Percentiles rank a stretch among this genome's conserved stretches.
phyloP scores from a whole-genome alignment of 2,888 invertebrate genomes.

The Tenthredo notha region DNA sequence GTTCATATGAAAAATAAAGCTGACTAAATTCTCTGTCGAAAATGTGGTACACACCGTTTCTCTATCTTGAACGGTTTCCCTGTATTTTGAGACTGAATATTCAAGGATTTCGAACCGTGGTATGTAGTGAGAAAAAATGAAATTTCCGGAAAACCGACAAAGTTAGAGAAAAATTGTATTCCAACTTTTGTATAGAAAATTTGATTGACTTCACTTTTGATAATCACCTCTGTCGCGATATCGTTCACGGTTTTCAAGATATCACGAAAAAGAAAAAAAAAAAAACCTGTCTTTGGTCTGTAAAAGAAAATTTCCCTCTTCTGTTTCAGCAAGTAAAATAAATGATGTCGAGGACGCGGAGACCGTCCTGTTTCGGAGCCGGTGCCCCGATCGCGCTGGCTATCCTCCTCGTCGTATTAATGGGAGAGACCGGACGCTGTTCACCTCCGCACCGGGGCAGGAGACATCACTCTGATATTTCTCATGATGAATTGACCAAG shows the following conservation, averaged over 20 bases:
- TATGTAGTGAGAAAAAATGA: neutral
- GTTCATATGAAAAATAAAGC: neutral
- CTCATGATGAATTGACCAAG: constrained; percentile 69
- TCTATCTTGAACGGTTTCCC: neutral
- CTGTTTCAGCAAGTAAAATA: neutral
- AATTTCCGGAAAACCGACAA: neutral
- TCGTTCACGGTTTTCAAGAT: neutral
- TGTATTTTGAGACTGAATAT: neutral
- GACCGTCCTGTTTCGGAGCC: neutral
- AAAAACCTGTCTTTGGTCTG: too few relatives aligned
- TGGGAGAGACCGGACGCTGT: constrained; percentile 60
- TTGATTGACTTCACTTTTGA: neutral
- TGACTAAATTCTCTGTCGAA: neutral
- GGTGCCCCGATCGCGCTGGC: constrained; percentile 27
- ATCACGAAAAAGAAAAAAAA: neutral
- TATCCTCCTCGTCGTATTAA: constrained; percentile 13
- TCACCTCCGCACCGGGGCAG: constrained; percentile 73
- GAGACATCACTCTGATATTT: constrained; percentile 73
- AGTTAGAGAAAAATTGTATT: neutral
- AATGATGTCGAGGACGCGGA: constrained; percentile 22
- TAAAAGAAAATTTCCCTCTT: neutral
- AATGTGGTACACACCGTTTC: neutral
- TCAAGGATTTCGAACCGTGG: neutral
- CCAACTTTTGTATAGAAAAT: neutral
- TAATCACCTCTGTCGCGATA: neutral